Evolutionary conservation across 2,797 vertebrate species (phyloP).

Genomic region (Poliocrania exsul): DNA sequence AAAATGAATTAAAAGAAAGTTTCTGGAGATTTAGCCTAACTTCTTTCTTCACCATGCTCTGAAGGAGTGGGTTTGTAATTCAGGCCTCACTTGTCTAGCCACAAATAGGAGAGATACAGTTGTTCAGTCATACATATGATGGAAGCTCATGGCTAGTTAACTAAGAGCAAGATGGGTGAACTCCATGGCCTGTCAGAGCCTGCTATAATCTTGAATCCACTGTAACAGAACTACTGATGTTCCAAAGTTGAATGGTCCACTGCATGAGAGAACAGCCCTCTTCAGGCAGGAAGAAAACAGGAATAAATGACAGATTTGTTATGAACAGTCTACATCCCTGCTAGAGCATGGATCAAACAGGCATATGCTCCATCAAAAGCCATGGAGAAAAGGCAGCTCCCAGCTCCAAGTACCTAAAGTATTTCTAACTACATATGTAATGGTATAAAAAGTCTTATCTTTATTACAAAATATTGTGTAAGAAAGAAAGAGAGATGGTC

Average conservation of each 20-base stretch:
- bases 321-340: not conserved
- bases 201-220: not conserved
- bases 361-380: slow-evolving; percentile 2
- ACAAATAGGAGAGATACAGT: not conserved
- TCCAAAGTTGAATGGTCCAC: not conserved
- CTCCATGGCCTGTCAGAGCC: not conserved
- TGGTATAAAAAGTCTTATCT: not conserved
- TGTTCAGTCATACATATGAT: not conserved
- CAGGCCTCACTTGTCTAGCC: not conserved
- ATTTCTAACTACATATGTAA: not conserved
- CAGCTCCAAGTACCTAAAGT: not conserved
- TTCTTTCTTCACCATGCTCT: rapidly evolving
- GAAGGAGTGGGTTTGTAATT: not conserved
- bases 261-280: not conserved
- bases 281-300: slow-evolving; percentile 18
- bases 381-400: slow-evolving; percentile 5
- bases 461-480: slow-evolving; percentile 34
- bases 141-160: not conserved
- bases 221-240: not conserved
- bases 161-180: not conserved
- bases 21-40: not conserved
- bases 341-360: not conserved
- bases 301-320: slow-evolving; percentile 6
- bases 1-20: slow-evolving; percentile 17
- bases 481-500: slow-evolving; percentile 33